phyloP scores from a whole-genome alignment of 2,113 vertebrate species.

The Leptobrachium leishanense region DNA sequence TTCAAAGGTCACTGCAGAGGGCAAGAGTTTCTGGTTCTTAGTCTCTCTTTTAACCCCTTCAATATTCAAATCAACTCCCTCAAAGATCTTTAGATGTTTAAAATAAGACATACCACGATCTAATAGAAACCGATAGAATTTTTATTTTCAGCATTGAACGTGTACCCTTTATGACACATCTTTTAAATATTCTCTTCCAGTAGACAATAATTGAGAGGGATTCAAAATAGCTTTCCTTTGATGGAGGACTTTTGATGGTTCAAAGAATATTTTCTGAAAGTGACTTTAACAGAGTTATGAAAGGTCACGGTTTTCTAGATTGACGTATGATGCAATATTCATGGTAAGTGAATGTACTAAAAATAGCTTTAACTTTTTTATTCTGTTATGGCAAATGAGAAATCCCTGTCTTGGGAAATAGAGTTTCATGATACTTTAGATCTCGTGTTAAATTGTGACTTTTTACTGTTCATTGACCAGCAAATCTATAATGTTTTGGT shows the following conservation, averaged over 20 bases:
- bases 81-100: not conserved
- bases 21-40: not conserved
- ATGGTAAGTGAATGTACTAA: not conserved
- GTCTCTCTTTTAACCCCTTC: not conserved
- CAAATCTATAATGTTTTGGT: too few species aligned
- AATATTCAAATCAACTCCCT: not conserved
- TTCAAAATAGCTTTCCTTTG: conserved; percentile 30
- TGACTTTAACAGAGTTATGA: conserved; percentile 26
- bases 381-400: too few species aligned
- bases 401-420: too few species aligned
- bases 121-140: too few species aligned
- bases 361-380: not conserved
- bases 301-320: conserved; percentile 20
- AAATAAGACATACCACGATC: too few species aligned
- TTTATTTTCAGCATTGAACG: too few species aligned
- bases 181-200: too few species aligned
- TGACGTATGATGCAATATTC: conserved; percentile 10
- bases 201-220: not conserved
- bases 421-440: too few species aligned
- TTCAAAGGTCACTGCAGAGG: not conserved
- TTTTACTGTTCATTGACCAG: too few species aligned
- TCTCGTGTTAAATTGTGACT: too few species aligned
- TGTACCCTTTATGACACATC: too few species aligned
- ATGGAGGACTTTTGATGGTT: conserved; percentile 33
- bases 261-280: conserved; percentile 33